These are phyloP conservation scores for Eupithecia inturbata DNA, from an alignment of 2,888 invertebrate genomes.

Conservation along the genomic window DNA sequence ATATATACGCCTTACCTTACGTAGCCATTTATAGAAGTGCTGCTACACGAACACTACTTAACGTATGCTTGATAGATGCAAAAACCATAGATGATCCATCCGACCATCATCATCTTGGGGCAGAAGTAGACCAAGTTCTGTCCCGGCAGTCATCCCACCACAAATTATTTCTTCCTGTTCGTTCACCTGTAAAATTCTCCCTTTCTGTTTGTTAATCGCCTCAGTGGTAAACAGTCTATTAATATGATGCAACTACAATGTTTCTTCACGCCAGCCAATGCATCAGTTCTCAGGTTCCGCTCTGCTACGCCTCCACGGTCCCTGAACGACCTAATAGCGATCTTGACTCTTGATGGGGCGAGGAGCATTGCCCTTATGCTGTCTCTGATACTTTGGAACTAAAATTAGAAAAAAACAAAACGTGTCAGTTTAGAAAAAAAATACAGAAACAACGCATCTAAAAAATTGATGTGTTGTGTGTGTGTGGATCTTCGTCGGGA, in stretches of 20 bases:
- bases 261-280: slow-evolving; percentile 11
- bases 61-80: neutral
- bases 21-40: neutral
- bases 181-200: neutral
- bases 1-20: neutral
- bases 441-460: neutral
- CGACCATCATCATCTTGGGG: neutral
- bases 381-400: neutral
- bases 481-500: neutral
- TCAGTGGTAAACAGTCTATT: neutral
- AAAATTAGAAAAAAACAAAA: neutral
- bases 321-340: slow-evolving; percentile 63
- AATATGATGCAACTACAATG: slow-evolving; percentile 2
- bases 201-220: neutral
- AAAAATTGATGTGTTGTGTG: neutral
- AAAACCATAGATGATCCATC: neutral
- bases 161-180: neutral
- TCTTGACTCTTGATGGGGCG: slow-evolving; percentile 44
- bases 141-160: neutral
- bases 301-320: slow-evolving; percentile 66
- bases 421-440: neutral
- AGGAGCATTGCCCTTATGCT: slow-evolving; percentile 60
- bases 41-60: neutral
- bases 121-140: neutral
- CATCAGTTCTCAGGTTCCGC: slow-evolving; percentile 58